Conservation (phyloP, 2,888 invertebrate species). For the Azorinus chamasolen region DNA sequence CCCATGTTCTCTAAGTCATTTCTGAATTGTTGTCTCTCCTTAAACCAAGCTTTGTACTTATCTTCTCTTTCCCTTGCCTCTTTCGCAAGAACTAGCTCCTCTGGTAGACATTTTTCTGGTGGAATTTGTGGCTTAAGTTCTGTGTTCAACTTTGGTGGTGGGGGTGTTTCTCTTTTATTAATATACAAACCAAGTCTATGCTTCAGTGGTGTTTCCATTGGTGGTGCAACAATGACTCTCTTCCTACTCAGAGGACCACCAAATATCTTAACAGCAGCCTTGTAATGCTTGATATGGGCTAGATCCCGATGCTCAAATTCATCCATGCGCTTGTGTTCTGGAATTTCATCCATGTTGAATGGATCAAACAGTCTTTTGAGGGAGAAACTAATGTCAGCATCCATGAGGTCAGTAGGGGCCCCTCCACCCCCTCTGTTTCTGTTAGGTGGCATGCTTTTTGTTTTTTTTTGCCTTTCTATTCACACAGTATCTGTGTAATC, state of each 20-base stretch:
- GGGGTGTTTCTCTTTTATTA: constrained; percentile 58
- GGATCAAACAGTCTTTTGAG: constrained; percentile 83
- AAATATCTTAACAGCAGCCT: constrained; percentile 83
- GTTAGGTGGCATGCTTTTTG: constrained; percentile 57
- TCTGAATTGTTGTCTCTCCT: constrained; percentile 79
- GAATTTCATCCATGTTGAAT: constrained; percentile 82
- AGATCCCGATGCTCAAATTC: constrained; percentile 80
- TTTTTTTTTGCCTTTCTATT: constrained; percentile 8
- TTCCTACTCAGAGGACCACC: constrained; percentile 81
- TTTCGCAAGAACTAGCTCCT: constrained; percentile 62
- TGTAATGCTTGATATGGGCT: constrained; percentile 81
- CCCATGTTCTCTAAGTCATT: constrained; percentile 81
- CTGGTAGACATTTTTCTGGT: constrained; percentile 59
- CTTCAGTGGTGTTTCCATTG: constrained; percentile 80
- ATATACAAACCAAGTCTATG: constrained; percentile 76
- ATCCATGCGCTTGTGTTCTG: constrained; percentile 79
- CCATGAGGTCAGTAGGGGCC: constrained; percentile 62
- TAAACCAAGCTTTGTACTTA: constrained; percentile 79
- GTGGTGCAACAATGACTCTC: constrained; percentile 80
- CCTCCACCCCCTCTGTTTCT: constrained; percentile 38
- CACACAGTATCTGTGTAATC: background rate
- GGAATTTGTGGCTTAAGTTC: constrained; percentile 65
- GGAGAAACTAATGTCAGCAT: constrained; percentile 78
- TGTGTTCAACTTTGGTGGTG: constrained; percentile 67
- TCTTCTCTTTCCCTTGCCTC: constrained; percentile 67